Base-by-base conservation (phyloP, 2,888 invertebrate genomes). In the Pseudanteris insignis region DNA sequence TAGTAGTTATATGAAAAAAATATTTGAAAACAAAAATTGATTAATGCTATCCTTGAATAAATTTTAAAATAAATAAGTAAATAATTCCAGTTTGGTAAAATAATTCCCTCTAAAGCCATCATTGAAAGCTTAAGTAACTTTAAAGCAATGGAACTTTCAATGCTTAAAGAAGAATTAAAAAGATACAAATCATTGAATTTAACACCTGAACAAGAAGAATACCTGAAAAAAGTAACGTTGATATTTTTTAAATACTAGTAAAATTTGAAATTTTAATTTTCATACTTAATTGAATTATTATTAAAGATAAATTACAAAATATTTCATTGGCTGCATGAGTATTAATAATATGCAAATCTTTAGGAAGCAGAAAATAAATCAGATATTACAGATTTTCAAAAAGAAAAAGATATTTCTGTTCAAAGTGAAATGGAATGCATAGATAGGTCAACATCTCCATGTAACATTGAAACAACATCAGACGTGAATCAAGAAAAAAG, bases 101-200 rank as follows among this genome's bases (percentile, higher is more conserved):
- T 18, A 18, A 18, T 18, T 4, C 18, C 18, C 6, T 6, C 18
- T 3, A 18, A 26, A 26, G n/a, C 9, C 3, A n/a, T 26, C 3
- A 26, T n/a, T n/a, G 8, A 26, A 26, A 26, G 26, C n/a, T 6
- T 26, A 4, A 4, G 74, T 13, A 70, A 75, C 38, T 63, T 76
- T n/a, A 73, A 71, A 24, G 60, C 69, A 57, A 65, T 64, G 8
- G 70, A 78, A 55, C 63, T 78, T 2, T 61, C 46, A 2, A 10
- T 38, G 0, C 60, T 66, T 2, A 67, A 64, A 32, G 63, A 36
- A 6, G 73, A 77, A 36, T 55, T 78, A 7, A 54, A 64, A 15
- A 71, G 63, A 32, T 78, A 76, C 53, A 74, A 69, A 48, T 51
- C 65, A 3, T 64, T 77, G 2, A 44, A 66, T 37, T 68, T 78